phyloP scores from a whole-genome alignment of 1,140 invertebrate species.

The Chrysomallon squamiferum region DNA sequence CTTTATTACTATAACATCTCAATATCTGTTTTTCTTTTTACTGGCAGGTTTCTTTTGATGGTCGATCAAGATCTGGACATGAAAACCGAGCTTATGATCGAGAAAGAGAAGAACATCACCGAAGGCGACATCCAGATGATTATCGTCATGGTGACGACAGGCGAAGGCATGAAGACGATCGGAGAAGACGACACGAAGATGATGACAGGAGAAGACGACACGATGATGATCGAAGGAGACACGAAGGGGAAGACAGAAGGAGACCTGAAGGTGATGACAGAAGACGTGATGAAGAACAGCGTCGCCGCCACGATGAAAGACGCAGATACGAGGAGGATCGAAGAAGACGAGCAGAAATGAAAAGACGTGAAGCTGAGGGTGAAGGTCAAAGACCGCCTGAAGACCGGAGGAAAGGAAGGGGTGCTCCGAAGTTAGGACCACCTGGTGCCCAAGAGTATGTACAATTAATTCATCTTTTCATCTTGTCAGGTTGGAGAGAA shows the following conservation, averaged over 20 bases:
- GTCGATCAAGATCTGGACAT: not conserved
- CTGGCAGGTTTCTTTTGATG: too few species aligned
- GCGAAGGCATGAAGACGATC: conserved; percentile 25
- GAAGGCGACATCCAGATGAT: not conserved
- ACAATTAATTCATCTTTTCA: too few species aligned
- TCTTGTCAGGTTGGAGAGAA: too few species aligned
- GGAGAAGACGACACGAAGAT: conserved; percentile 14
- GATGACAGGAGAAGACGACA: conserved; percentile 21
- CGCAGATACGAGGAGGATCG: conserved; percentile 6
- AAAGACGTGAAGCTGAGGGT: conserved; percentile 19
- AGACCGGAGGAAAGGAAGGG: too few species aligned
- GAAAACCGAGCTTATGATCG: conserved; percentile 4
- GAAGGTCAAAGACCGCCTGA: not conserved
- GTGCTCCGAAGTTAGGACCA: too few species aligned
- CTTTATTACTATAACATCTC: too few species aligned
- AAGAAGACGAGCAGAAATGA: conserved; percentile 11
- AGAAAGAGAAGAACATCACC: not conserved
- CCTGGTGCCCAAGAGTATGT: too few species aligned
- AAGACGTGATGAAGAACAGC: conserved; percentile 15
- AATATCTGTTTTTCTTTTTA: too few species aligned
- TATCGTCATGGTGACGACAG: conserved; percentile 9
- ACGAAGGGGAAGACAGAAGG: conserved; percentile 18
- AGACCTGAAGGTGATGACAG: conserved; percentile 14
- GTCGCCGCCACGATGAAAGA: conserved; percentile 19
- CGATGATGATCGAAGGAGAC: conserved; percentile 18